A percentile compares a stretch with the other conserved stretches of the same genome.
Evolutionary conservation across 1,140 invertebrate genomes (phyloP).

Genomic region (Drosophila insularis): DNA sequence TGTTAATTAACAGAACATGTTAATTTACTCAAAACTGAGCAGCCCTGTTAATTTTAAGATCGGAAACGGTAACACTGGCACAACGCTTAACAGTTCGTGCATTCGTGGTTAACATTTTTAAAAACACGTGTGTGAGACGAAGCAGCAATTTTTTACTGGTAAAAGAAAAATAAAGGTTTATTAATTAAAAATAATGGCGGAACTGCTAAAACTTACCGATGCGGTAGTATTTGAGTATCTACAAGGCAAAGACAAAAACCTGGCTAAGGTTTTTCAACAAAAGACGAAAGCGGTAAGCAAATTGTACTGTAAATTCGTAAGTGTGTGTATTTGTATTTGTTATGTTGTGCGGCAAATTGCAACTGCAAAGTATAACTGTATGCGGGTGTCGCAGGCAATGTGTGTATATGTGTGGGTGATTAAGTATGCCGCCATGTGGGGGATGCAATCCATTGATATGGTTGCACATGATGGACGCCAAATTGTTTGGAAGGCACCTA

Average conservation of each 20-base stretch:
- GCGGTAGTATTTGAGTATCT: conserved; percentile 85
- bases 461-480: too few species aligned
- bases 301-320: not conserved
- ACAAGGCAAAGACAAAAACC: conserved; percentile 84
- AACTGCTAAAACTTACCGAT: conserved; percentile 42
- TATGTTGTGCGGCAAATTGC: conserved; percentile 39
- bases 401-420: not conserved
- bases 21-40: too few species aligned
- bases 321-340: conserved; percentile 10
- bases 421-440: not conserved
- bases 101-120: too few species aligned
- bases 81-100: too few species aligned
- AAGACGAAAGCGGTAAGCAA: conserved; percentile 85
- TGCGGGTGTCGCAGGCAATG: not conserved
- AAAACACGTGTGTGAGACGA: conserved; percentile 5
- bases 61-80: too few species aligned
- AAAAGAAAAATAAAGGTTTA: not conserved
- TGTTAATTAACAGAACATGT: too few species aligned
- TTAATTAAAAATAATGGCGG: conserved; percentile 46
- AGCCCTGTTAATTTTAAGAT: too few species aligned
- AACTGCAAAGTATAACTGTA: conserved; percentile 11
- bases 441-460: not conserved
- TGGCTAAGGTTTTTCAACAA: conserved; percentile 85
- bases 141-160: not conserved
- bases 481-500: not conserved